Conservation (phyloP, 64 coral and sea anemone genomes). For the Acropora yongei region DNA sequence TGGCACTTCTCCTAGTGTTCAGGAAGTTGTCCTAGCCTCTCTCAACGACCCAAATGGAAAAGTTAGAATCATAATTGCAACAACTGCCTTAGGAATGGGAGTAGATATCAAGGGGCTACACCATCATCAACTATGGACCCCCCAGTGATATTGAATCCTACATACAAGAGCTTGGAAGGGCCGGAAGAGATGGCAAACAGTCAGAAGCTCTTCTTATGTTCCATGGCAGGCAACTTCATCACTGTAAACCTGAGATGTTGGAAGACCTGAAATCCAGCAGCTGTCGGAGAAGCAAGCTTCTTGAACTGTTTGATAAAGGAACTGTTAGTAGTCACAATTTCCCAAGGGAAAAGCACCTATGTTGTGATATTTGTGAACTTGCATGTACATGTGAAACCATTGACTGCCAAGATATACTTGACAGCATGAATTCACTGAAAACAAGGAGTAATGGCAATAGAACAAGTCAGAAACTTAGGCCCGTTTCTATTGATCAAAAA, state of each 20-base stretch:
- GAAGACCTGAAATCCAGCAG: constrained; percentile 5
- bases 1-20: constrained; percentile 11
- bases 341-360: constrained; percentile 25
- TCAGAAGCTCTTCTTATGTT: constrained; percentile 4
- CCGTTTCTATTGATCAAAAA: not conserved
- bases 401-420: not conserved
- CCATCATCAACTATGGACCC: constrained; percentile 47
- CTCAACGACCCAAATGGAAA: constrained; percentile 23
- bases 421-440: not conserved
- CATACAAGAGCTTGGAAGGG: constrained; percentile 40
- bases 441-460: not conserved
- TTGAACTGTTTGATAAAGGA: not conserved
- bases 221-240: constrained; percentile 23
- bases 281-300: constrained; percentile 15
- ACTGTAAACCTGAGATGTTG: constrained; percentile 44
- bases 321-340: not conserved
- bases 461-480: constrained; percentile 2
- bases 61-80: constrained; percentile 44
- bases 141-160: constrained; percentile 46
- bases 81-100: constrained; percentile 67
- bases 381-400: not conserved
- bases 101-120: constrained; percentile 42
- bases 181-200: constrained; percentile 50
- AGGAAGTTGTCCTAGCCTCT: constrained; percentile 23
- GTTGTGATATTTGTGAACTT: constrained; percentile 30